Evolutionary conservation across 2,888 invertebrate species (phyloP).

Genomic region (Ischnus inquisitorius): DNA sequence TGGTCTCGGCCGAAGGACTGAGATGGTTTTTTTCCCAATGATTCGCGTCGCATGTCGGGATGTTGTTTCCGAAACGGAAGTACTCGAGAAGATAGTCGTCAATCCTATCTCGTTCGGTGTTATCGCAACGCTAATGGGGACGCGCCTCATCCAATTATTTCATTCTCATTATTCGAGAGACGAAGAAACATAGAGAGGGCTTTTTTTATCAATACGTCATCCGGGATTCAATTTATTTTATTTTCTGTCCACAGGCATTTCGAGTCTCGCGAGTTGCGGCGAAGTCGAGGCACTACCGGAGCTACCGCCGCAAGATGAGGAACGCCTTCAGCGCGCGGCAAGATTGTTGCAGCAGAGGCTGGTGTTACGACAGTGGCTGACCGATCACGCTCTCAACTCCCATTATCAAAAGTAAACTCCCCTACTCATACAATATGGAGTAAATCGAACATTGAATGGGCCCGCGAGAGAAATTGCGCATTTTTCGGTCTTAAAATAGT

Average conservation of each 20-base stretch:
- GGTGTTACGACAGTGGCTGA: slow-evolving; percentile 94
- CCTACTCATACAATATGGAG: too few relatives aligned
- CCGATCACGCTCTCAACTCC: slow-evolving; percentile 90
- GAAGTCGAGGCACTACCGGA: slow-evolving; percentile 93
- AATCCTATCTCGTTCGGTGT: slow-evolving; percentile 17
- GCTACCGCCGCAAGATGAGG: slow-evolving; percentile 94
- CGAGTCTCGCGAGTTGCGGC: slow-evolving; percentile 93
- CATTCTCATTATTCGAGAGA: not conserved
- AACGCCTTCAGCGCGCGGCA: slow-evolving; percentile 93
- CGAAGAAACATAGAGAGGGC: not conserved
- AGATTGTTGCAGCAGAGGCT: slow-evolving; percentile 93
- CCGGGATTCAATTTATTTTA: not conserved
- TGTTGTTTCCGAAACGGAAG: slow-evolving; percentile 58
- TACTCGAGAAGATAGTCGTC: slow-evolving; percentile 57
- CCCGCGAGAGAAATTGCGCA: too few relatives aligned
- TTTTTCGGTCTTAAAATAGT: too few relatives aligned
- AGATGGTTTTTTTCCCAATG: slow-evolving; percentile 22
- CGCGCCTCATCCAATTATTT: not conserved
- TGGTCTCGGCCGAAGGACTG: slow-evolving; percentile 60
- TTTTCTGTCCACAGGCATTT: slow-evolving; percentile 89
- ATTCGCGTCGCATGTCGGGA: slow-evolving; percentile 36
- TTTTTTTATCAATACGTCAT: not conserved
- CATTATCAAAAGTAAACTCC: slow-evolving; percentile 89
- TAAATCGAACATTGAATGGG: too few relatives aligned
- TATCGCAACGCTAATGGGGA: slow-evolving; percentile 9